These are phyloP conservation scores for Melipona quadrifasciata DNA, from an alignment of 1,140 invertebrate genomes.

Conservation along the genomic window DNA sequence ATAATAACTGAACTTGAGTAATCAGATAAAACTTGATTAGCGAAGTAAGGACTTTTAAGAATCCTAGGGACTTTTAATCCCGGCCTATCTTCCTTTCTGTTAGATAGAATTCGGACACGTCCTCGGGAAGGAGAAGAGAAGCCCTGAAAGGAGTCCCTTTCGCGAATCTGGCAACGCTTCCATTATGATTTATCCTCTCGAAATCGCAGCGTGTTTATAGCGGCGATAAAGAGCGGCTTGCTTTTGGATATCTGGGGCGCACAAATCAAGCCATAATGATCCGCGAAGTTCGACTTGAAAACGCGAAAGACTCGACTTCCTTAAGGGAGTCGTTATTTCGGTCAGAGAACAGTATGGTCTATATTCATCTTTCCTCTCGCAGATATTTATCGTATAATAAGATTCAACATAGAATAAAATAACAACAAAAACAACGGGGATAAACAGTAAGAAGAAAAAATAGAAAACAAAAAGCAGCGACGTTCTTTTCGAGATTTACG, in stretches of 20 bases:
- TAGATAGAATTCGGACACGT: neutral
- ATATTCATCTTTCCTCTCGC: too few relatives aligned
- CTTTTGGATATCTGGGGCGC: slow-evolving; percentile 41
- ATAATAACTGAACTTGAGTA: neutral
- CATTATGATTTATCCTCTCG: neutral
- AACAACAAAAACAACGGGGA: neutral
- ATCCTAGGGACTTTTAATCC: neutral
- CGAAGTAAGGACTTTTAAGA: neutral
- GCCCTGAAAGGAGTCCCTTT: neutral
- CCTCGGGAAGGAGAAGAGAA: too few relatives aligned
- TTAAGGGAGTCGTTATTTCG: slow-evolving; percentile 34
- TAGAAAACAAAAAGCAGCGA: neutral
- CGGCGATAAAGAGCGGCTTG: slow-evolving; percentile 22
- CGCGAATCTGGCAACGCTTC: neutral
- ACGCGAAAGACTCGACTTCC: slow-evolving; percentile 28
- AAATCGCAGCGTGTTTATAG: slow-evolving; percentile 19
- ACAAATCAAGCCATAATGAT: slow-evolving; percentile 48
- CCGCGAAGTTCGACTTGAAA: slow-evolving; percentile 9
- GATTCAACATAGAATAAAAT: neutral
- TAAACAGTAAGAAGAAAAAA: neutral
- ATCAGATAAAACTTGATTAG: too few relatives aligned
- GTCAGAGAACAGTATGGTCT: neutral
- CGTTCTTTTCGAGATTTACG: neutral
- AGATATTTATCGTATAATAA: neutral
- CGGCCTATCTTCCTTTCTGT: neutral